Evolutionary conservation across 1,140 invertebrate species (phyloP).

Genomic region (Matsumurasca onukii): DNA sequence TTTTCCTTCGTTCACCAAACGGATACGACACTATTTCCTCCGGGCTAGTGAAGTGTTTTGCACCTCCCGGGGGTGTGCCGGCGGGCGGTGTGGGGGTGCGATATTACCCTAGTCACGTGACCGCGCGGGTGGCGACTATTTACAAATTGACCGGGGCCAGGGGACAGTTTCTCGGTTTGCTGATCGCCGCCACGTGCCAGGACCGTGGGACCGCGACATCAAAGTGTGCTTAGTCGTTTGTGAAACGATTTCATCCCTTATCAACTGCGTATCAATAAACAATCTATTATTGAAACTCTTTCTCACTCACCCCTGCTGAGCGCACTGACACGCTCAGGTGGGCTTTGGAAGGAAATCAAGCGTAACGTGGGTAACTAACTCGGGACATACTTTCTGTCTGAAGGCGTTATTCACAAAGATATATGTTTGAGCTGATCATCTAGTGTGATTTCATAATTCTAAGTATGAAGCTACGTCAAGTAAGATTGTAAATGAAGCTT

Average conservation of each 20-base stretch:
- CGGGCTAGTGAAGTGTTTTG: slow-evolving; percentile 18
- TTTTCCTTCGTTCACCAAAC: no score
- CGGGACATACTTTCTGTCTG: no score
- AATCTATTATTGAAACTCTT: slow-evolving; percentile 13
- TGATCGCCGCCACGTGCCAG: background rate
- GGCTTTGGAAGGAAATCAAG: no score
- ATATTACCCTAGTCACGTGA: background rate
- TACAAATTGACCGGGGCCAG: slow-evolving; percentile 17
- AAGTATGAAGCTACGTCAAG: no score
- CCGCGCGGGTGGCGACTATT: slow-evolving; percentile 12
- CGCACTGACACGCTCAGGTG: background rate
- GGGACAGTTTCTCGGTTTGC: slow-evolving; percentile 18
- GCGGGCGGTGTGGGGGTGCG: slow-evolving; percentile 1
- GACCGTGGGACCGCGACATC: slow-evolving; percentile 18
- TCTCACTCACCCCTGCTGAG: no score
- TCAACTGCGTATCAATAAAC: slow-evolving; percentile 27
- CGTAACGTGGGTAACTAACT: no score
- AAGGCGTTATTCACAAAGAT: no score
- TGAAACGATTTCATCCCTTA: slow-evolving; percentile 21
- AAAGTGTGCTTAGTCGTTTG: slow-evolving; percentile 24
- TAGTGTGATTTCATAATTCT: no score
- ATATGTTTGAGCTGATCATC: no score
- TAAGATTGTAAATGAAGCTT: no score
- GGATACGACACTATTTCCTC: no score
- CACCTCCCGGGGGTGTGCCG: background rate